Evolutionary conservation across 2,113 vertebrate genomes (phyloP), one percentile per base, ranked within the genome.

Genomic region (Podiceps cristatus): DNA sequence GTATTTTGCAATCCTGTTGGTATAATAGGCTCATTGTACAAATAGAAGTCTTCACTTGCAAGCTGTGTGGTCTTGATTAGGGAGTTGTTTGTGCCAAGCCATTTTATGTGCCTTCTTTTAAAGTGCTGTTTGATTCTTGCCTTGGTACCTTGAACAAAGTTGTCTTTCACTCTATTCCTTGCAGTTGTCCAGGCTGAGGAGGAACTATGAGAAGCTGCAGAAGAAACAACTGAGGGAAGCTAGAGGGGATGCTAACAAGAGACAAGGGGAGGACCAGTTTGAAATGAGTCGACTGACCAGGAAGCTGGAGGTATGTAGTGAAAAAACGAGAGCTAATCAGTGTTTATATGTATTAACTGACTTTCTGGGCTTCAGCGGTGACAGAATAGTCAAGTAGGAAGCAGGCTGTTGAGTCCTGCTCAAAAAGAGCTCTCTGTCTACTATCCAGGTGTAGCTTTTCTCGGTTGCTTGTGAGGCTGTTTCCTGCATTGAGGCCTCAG

Each of bases 121-220:
- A 69, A 87, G n/a, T 13, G 44, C 63, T 75, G 11, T 82, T 33
- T 85, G 76, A 82, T 90, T 86, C 74, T 58, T 91, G 86, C 84
- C 28, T 33, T 47, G 60, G 13, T 78, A 52, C 27, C 72, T 82
- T 45, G 28, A 84, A 40, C 71, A 69, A 63, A 52, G 27, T 80
- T 87, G 7, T 73, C 23, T 73, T 69, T 90, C 76, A 45, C 92
- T 95, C 74, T 80, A 29, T 98, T 85, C 93, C 35, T 79, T 97
- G 73, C 96, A 99, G 99, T 96, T 99, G 90, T 97, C 98, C 71
- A 99, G 98, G 95, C 97, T 99, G 95, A 99, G 99, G 93, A 99
- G 98, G 97, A 99, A 98, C 98, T 99, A 99, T 95, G 98, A 99
- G 96, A 99, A 99, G 95, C 98, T 99, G 76, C 99, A 99, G 96